Percentiles rank a stretch among this genome's conserved stretches.
Evolutionary conservation across 2,797 vertebrate species (phyloP).

Genomic region (Artibeus jamaicensis): DNA sequence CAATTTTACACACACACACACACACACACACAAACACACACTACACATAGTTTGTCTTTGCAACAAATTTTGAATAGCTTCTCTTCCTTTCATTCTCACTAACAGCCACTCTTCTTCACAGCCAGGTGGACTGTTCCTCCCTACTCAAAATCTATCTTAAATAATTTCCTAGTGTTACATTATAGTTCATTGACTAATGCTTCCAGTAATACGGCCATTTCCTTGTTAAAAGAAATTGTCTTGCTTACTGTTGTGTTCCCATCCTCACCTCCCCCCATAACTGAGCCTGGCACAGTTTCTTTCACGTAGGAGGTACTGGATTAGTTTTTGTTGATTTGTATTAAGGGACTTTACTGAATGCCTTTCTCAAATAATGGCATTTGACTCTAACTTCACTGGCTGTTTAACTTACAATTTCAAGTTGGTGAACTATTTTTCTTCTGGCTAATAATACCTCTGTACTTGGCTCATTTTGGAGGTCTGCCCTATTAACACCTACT

Average conservation of each 20-base stretch:
- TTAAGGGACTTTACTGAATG: neutral
- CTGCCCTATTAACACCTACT: slow-evolving; percentile 60
- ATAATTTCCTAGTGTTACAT: neutral
- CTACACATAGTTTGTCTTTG: neutral
- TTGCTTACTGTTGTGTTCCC: neutral
- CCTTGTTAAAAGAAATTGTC: neutral
- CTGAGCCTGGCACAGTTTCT: neutral
- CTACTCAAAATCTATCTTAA: slow-evolving; percentile 9
- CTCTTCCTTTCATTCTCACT: neutral
- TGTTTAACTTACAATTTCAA: slow-evolving; percentile 24
- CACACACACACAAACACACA: neutral
- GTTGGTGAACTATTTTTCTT: slow-evolving; percentile 37
- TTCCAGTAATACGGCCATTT: neutral
- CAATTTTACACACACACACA: neutral
- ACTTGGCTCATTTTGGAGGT: slow-evolving; percentile 54
- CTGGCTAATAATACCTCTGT: slow-evolving; percentile 50
- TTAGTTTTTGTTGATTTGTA: slow-evolving; percentile 24
- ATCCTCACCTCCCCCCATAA: neutral
- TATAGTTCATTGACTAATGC: neutral
- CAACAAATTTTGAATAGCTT: neutral
- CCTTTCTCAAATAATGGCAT: slow-evolving; percentile 7
- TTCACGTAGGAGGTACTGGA: neutral
- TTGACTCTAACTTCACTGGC: slow-evolving; percentile 30
- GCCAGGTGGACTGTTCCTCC: neutral
- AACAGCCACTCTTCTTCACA: neutral